Evolutionary conservation across 2,797 vertebrate species (phyloP).

Genomic region (Gephyroberyx darwinii): DNA sequence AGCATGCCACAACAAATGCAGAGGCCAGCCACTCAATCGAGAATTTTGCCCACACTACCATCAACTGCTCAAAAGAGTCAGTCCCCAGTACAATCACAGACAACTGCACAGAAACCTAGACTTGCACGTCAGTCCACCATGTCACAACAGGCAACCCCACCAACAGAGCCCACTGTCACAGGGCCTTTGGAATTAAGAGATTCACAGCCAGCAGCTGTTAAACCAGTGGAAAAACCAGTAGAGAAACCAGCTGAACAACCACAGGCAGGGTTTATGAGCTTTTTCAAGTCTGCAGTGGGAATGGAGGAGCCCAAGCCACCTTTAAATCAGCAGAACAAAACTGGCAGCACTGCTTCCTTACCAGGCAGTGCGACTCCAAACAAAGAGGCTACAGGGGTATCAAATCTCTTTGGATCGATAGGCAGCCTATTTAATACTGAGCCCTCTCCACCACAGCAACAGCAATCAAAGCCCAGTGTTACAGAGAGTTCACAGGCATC

Average conservation of each 20-base stretch:
- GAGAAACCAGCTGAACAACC: conserved; percentile 75
- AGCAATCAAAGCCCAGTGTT: conserved; percentile 63
- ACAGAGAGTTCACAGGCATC: conserved; percentile 59
- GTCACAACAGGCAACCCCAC: conserved; percentile 68
- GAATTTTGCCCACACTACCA: conserved; percentile 73
- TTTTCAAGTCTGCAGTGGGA: conserved; percentile 87
- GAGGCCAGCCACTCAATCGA: conserved; percentile 48
- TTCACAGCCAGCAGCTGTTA: conserved; percentile 64
- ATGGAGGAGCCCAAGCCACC: conserved; percentile 75
- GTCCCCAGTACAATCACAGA: conserved; percentile 47
- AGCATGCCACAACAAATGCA: conserved; percentile 50
- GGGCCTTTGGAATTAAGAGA: conserved; percentile 80
- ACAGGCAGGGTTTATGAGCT: conserved; percentile 85
- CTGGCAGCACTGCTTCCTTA: conserved; percentile 50
- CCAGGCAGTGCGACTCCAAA: conserved; percentile 64
- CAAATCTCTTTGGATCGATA: conserved; percentile 88
- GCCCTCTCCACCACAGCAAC: conserved; percentile 68
- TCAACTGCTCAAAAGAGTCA: conserved; percentile 50
- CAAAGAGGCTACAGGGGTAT: conserved; percentile 80
- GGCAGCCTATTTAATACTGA: conserved; percentile 87
- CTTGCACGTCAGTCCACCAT: conserved; percentile 78
- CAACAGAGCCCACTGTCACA: conserved; percentile 50
- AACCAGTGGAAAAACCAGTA: conserved; percentile 58
- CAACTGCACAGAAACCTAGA: conserved; percentile 74
- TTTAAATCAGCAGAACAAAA: conserved; percentile 60